These are phyloP conservation scores for Ganaspis sp. DNA, from an alignment of 1,140 invertebrate genomes.

Conservation along the genomic window DNA sequence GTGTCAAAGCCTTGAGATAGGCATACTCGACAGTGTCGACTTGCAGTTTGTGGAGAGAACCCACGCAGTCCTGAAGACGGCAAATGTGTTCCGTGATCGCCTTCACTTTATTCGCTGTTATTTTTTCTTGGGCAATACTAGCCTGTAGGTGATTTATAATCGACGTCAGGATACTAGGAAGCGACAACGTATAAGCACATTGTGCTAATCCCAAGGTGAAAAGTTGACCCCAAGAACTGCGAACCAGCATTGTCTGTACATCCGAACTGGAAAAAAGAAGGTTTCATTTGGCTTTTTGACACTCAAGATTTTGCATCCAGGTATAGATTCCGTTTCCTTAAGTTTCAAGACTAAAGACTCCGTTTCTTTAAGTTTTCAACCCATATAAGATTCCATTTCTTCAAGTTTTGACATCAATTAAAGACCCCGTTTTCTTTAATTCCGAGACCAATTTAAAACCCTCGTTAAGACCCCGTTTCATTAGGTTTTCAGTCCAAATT, in stretches of 20 bases:
- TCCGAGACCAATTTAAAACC: too few species aligned
- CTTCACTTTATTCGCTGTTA: conserved; percentile 84
- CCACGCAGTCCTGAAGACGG: conserved; percentile 89
- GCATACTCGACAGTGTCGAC: conserved; percentile 91
- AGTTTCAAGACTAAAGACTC: too few species aligned
- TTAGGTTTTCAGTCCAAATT: too few species aligned
- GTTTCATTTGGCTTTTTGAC: too few species aligned
- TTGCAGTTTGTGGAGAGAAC: conserved; percentile 84
- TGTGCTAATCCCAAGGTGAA: conserved; percentile 95
- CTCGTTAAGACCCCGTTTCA: too few species aligned
- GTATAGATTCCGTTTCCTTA: too few species aligned
- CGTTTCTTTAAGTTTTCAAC: too few species aligned
- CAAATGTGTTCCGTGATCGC: conserved; percentile 89
- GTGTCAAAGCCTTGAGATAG: conserved; percentile 90
- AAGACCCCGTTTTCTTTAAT: too few species aligned
- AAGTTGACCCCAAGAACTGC: conserved; percentile 94
- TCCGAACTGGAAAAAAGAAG: conserved; percentile 82
- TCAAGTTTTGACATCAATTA: too few species aligned
- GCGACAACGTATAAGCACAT: conserved; percentile 87
- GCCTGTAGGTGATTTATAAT: conserved; percentile 84
- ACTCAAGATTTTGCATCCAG: too few species aligned
- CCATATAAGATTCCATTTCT: too few species aligned
- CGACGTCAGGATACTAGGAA: conserved; percentile 88
- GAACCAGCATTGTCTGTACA: conserved; percentile 88
- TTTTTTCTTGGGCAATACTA: conserved; percentile 84